Conservation (phyloP, 2,888 invertebrate genomes). For the Xestia rhomboidea region DNA sequence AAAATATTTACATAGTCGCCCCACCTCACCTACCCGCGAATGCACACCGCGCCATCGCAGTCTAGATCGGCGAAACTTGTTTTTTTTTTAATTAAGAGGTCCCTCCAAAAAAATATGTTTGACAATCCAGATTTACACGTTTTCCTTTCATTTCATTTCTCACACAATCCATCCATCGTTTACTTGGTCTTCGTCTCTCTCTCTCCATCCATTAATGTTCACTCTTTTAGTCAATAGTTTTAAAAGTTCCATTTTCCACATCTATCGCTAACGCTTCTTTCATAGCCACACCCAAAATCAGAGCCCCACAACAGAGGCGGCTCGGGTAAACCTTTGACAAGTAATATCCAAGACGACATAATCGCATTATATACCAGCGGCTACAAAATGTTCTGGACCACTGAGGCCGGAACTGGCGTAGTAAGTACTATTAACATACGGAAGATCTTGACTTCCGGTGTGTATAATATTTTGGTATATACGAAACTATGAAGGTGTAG, state of each 20-base stretch:
- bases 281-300: constrained; percentile 24
- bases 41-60: no score
- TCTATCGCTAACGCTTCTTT: neutral
- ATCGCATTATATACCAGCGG: constrained; percentile 68
- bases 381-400: constrained; percentile 45
- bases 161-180: no score
- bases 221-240: neutral
- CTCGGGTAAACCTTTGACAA: constrained; percentile 71
- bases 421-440: constrained; percentile 45
- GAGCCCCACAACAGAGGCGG: constrained; percentile 55
- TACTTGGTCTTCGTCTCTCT: no score
- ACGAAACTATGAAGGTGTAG: neutral
- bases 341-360: constrained; percentile 72
- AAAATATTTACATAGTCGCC: no score
- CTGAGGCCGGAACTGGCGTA: constrained; percentile 15
- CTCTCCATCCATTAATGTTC: no score
- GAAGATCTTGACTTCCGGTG: neutral
- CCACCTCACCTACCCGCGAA: no score
- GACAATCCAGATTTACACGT: no score
- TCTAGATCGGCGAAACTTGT: no score
- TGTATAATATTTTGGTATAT: neutral
- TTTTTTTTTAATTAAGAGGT: no score
- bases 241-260: neutral
- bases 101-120: no score
- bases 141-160: no score